Evolutionary conservation across 1,140 invertebrate species (phyloP).

Genomic region (Drosophila setifemur): DNA sequence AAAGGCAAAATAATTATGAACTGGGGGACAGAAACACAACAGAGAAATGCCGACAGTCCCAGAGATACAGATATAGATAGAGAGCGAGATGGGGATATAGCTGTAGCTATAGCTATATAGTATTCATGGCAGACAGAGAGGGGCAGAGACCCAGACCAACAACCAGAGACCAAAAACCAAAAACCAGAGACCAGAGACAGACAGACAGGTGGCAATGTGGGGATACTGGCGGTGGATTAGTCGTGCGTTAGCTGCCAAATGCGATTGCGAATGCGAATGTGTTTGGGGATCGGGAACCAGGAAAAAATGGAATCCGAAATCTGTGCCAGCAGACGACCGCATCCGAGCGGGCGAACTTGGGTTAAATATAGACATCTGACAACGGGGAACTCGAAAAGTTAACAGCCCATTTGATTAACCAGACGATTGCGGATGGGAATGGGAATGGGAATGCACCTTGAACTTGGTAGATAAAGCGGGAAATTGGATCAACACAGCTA

Average conservation of each 20-base stretch:
- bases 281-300: slow-evolving; percentile 2
- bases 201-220: slow-evolving; percentile 50
- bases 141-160: neutral
- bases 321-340: slow-evolving; percentile 24
- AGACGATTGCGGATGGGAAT: slow-evolving; percentile 18
- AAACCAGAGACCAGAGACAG: neutral
- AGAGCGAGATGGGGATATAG: too few species aligned
- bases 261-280: slow-evolving; percentile 23
- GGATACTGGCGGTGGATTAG: slow-evolving; percentile 54
- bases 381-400: slow-evolving; percentile 31
- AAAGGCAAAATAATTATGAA: slow-evolving; percentile 41
- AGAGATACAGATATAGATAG: neutral
- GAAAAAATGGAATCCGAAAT: slow-evolving; percentile 53
- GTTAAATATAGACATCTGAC: slow-evolving; percentile 18
- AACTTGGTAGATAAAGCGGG: slow-evolving; percentile 35
- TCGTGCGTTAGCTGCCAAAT: slow-evolving; percentile 59
- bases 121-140: too few species aligned
- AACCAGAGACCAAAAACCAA: neutral
- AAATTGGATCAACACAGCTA: slow-evolving; percentile 33
- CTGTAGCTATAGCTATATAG: too few species aligned
- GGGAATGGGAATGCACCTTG: slow-evolving; percentile 22
- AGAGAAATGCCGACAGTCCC: slow-evolving; percentile 15
- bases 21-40: slow-evolving; percentile 15
- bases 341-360: slow-evolving; percentile 7
- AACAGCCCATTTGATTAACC: slow-evolving; percentile 38